These are phyloP conservation scores for Drosophila punjabiensis DNA, from an alignment of 1,140 invertebrate genomes.

Conservation along the genomic window DNA sequence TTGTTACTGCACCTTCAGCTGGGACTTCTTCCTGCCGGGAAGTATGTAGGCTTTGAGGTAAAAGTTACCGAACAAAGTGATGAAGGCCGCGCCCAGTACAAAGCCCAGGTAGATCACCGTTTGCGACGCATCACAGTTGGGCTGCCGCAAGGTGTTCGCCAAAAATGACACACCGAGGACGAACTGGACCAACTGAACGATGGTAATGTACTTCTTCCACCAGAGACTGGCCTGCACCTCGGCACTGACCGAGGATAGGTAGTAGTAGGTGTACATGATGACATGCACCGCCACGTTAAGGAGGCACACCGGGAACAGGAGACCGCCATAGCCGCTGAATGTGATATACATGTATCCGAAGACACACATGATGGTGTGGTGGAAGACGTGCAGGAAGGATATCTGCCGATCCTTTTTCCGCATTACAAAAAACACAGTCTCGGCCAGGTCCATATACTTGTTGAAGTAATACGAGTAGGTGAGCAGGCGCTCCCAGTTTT, in stretches of 20 bases:
- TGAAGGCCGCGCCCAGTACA: neutral
- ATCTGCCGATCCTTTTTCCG: slow-evolving; percentile 61
- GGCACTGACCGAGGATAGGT: slow-evolving; percentile 29
- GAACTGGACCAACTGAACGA: slow-evolving; percentile 35
- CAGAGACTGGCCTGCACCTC: slow-evolving; percentile 17
- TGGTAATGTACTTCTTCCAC: slow-evolving; percentile 49
- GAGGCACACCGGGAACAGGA: slow-evolving; percentile 76
- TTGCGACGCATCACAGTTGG: slow-evolving; percentile 13
- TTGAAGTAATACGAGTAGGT: slow-evolving; percentile 54
- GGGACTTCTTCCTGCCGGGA: neutral
- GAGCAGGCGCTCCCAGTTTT: slow-evolving; percentile 25
- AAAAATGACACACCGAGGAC: neutral
- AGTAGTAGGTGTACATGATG: slow-evolving; percentile 46
- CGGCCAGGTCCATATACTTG: slow-evolving; percentile 53
- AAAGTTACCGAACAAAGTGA: slow-evolving; percentile 14
- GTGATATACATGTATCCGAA: slow-evolving; percentile 8
- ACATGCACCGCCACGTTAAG: slow-evolving; percentile 34
- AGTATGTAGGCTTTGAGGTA: slow-evolving; percentile 15
- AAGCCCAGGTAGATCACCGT: neutral
- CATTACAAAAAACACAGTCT: slow-evolving; percentile 63
- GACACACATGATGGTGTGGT: slow-evolving; percentile 87
- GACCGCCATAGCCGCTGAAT: slow-evolving; percentile 86
- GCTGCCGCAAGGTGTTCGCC: neutral
- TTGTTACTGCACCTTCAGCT: neutral
- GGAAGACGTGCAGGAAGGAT: slow-evolving; percentile 53